Base-by-base conservation (phyloP, 2,113 vertebrate species). In the Tachysurus fulvidraco region DNA sequence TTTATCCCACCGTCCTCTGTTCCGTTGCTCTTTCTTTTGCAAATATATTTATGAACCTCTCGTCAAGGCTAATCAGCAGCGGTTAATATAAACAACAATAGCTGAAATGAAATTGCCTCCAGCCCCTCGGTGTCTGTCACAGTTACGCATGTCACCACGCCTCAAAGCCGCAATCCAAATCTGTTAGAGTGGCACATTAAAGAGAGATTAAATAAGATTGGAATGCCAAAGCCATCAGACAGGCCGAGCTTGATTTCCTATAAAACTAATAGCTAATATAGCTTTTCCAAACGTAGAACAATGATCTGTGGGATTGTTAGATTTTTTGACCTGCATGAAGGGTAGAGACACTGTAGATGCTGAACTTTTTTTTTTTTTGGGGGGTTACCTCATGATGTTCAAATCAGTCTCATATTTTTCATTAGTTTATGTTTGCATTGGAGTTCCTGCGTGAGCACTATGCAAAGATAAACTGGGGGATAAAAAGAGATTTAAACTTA, bases 121-220 rank as follows among this genome's bases (percentile, higher is more conserved):
- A 88, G 86, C 36, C 81, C 60, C 28, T 62, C 74, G 73, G 44
- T 84, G 59, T 89, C 81, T 85, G 86, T 88, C 89, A 90, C 80
- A 81, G 86, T 85, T 85, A 86, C 50, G 81, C 84, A 67, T 85
- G 84, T 89, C 88, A 88, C 78, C 54, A 84, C 82, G 78, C 85
- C 86, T 85, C 84, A 85, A 79, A 78, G 79, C 87, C 54, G 54
- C 83, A 78, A 89, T 91, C 85, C 87, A 86, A 84, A 84, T 77
- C 54, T 83, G 78, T 65, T 69, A 76, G 87, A 90, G 86, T 89
- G 84, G 85, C 84, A 89, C 88, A 90, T 90, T 81, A 89, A 88
- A 88, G 67, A 50, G 87, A 81, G 92, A 93, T 92, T 88, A 91
- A 92, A 91, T 88, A 76, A 86, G 86, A 88, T 84, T 84, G 85